Conservation (phyloP, 2,797 vertebrate species). For the Lepilemur ruficaudatus region DNA sequence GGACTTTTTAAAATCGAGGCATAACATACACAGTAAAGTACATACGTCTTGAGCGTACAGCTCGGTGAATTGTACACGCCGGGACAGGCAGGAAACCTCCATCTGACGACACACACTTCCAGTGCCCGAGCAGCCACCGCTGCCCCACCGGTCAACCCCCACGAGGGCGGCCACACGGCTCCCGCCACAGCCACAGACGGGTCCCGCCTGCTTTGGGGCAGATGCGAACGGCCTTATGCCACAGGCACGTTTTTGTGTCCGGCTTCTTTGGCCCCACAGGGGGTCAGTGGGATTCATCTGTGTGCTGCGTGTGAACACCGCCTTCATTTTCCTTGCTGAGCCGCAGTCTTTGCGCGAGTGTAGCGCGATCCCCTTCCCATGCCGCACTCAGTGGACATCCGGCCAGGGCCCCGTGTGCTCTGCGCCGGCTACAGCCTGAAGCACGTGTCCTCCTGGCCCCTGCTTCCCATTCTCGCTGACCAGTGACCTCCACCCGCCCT, state of each 20-base stretch:
- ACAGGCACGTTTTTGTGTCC: accelerated
- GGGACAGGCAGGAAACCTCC: neutral
- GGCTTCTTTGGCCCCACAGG: accelerated
- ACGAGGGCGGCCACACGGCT: accelerated
- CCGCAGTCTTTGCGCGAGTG: accelerated
- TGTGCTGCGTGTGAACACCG: accelerated
- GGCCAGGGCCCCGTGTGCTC: neutral
- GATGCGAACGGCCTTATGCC: accelerated
- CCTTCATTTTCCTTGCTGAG: neutral
- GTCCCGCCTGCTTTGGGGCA: neutral
- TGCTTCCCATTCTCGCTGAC: neutral
- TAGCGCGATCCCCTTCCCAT: accelerated
- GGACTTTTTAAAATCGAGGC: neutral
- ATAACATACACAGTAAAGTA: neutral
- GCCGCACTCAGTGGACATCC: accelerated
- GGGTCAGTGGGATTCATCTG: accelerated
- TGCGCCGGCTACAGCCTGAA: too few species aligned
- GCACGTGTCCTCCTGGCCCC: neutral
- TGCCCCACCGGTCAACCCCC: accelerated
- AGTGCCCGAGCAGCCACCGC: accelerated
- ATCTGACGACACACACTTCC: accelerated
- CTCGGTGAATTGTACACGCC: accelerated
- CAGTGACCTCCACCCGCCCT: accelerated
- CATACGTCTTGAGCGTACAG: accelerated
- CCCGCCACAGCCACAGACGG: accelerated